Conservation (phyloP, 2,113 vertebrate species). For the Hemichromis elongatus region DNA sequence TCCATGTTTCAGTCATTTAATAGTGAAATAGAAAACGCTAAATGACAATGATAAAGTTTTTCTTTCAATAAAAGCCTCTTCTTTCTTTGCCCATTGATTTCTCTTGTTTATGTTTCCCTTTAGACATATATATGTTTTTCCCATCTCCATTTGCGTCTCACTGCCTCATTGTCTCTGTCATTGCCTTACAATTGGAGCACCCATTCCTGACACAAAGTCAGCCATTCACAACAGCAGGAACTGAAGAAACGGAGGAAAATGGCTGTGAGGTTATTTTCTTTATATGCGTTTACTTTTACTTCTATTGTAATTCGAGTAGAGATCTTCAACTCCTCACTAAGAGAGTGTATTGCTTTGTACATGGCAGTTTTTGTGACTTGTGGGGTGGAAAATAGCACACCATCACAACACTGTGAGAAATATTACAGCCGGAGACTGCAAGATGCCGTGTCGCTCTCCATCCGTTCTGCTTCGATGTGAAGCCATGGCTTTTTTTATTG, state of each 20-base stretch:
- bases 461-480: constrained; percentile 37
- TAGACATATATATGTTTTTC: neutral
- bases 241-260: neutral
- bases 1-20: neutral
- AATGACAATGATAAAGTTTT: neutral
- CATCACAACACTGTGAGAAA: constrained; percentile 41
- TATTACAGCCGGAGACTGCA: constrained; percentile 36
- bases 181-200: neutral
- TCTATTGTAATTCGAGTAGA: constrained; percentile 37
- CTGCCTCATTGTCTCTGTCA: neutral
- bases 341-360: constrained; percentile 17
- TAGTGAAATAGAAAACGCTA: neutral
- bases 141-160: neutral
- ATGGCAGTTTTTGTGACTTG: constrained; percentile 34
- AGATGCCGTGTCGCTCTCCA: constrained; percentile 33
- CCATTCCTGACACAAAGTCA: neutral
- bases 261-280: constrained; percentile 3
- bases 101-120: neutral
- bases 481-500: constrained; percentile 31
- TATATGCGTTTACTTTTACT: neutral
- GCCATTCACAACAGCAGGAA: neutral
- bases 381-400: constrained; percentile 61
- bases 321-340: constrained; percentile 18
- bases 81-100: neutral
- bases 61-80: neutral